Base-by-base conservation (phyloP, 2,797 vertebrate species). In the Alcedo quadribrachys region DNA sequence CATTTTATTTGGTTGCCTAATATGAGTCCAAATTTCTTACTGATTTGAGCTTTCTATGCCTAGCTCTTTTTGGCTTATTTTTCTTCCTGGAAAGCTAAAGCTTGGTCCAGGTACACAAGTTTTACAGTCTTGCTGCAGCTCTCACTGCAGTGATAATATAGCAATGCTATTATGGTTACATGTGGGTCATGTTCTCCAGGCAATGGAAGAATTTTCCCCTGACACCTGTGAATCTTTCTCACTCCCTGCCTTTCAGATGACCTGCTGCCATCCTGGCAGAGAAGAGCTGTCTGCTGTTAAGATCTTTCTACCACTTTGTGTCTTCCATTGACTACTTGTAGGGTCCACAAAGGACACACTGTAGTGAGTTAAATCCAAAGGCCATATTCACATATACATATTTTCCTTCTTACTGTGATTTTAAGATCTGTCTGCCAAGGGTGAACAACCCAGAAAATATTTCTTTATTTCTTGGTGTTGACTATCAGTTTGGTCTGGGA, bases 1-100 rank as follows among this genome's bases (percentile, higher is more conserved):
- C 6, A 0, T 70, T 91, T 91, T 76, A 76, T 77, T 90, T 86
- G 46, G 50, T 93, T 91, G 54, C 51, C n/a, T 90, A 92, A 80
- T 28, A 6, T 14, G 33, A 42, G 27, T 87, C 81, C 50, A 82
- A 68, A 80, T 91, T 88, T 91, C 75, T 83, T 76, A 66, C 32
- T 80, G 67, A 74, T 90, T 91, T 88, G 42, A 80, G 32, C 46
- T 86, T 91, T 75, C 40, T 86, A 21, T n/a, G 11, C 6, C 13
- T 60, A 81, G 7, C 37, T 15, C 42, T 71, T 87, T 79, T 88
- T n/a, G 70, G 42, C 50, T 94, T 2, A 0, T 63, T 90, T 90
- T 91, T 55, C 22, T 86, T 91, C 70, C 75, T 81, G 40, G n/a
- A 94, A 90, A 69, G 30, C 55, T 61, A 54, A 70, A 84, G 32